Percentiles rank a stretch among this genome's conserved stretches.
These are phyloP conservation scores for Cebus imitator DNA, from an alignment of 2,113 vertebrate genomes.

Conservation along the genomic window DNA sequence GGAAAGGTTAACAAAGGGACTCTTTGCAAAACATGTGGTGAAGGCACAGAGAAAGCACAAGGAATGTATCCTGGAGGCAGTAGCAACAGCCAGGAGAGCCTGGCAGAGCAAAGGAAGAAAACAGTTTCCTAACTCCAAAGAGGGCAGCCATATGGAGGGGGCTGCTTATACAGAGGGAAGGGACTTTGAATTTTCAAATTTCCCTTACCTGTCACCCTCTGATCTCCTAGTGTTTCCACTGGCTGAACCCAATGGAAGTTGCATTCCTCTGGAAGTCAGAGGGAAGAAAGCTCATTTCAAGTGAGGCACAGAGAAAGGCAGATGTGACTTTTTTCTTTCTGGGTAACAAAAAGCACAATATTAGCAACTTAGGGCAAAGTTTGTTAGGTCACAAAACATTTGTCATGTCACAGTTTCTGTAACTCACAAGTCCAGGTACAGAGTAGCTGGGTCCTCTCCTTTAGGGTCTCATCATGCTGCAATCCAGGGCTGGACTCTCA, in stretches of 20 bases:
- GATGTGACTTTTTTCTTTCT: not conserved
- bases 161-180: not conserved
- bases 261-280: not conserved
- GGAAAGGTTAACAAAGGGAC: not conserved
- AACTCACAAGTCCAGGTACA: not conserved
- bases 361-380: not conserved
- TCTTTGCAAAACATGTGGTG: not conserved
- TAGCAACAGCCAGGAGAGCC: not conserved
- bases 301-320: not conserved
- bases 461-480: not conserved
- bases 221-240: not conserved
- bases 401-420: not conserved
- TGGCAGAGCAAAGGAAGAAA: not conserved
- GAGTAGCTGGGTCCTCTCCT: not conserved
- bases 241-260: not conserved
- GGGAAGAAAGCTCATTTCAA: not conserved
- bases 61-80: not conserved
- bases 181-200: not conserved
- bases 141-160: accelerated
- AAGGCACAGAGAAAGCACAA: not conserved
- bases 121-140: not conserved
- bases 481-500: not conserved
- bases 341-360: not conserved
- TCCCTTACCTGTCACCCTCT: not conserved
- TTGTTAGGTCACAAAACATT: not conserved